Evolutionary conservation across 2,797 vertebrate genomes (phyloP).

Genomic region (Malurus leucopterus): DNA sequence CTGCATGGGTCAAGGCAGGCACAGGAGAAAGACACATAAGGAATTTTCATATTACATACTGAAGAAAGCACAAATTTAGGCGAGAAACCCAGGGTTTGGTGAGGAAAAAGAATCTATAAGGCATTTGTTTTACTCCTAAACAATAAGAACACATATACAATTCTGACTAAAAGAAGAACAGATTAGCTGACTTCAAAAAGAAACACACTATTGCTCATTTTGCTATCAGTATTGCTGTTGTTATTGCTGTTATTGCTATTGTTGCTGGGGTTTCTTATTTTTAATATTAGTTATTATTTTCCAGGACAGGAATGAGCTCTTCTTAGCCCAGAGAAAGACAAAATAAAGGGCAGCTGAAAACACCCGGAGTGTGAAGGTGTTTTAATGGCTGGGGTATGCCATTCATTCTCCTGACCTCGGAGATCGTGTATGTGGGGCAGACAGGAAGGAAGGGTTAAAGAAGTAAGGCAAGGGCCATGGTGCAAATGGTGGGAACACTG

Average conservation of each 20-base stretch:
- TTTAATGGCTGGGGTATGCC: rapidly evolving
- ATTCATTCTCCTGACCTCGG: rapidly evolving
- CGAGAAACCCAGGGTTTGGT: not conserved
- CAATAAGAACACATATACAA: not conserved
- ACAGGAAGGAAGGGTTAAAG: not conserved
- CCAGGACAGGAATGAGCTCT: not conserved
- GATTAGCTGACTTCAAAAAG: not conserved
- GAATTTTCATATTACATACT: not conserved
- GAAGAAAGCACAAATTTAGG: not conserved
- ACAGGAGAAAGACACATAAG: not conserved
- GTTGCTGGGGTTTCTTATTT: not conserved
- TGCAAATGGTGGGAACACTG: not conserved
- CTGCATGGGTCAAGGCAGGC: not conserved
- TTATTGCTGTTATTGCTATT: rapidly evolving
- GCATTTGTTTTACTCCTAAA: not conserved
- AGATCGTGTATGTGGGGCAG: rapidly evolving
- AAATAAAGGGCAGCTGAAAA: not conserved
- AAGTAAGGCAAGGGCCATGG: not conserved
- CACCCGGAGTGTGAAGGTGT: not conserved
- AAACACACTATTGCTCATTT: not conserved
- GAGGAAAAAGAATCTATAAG: not conserved
- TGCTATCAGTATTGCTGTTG: not conserved
- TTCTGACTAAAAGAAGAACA: not conserved
- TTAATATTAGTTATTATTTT: not conserved
- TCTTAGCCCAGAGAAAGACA: not conserved